Conservation (phyloP, 2,797 vertebrate species). For the Aplochiton taeniatus region DNA sequence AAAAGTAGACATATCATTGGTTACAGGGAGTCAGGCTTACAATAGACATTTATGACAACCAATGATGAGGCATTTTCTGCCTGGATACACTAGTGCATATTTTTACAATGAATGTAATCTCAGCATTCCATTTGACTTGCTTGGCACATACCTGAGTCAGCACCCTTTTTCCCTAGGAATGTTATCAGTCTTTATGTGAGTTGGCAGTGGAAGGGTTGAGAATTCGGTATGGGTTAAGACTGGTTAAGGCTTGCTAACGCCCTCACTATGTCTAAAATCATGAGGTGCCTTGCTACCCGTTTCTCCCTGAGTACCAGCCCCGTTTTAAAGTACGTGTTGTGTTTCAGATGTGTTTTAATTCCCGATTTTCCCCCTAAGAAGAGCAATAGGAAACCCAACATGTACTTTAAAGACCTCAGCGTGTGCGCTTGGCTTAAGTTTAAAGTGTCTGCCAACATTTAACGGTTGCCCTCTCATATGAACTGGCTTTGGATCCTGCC, state of each 20-base stretch:
- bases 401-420: conserved; percentile 5
- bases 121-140: conserved; percentile 39
- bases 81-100: background rate
- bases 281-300: too few relatives aligned
- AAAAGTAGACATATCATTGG: too few relatives aligned
- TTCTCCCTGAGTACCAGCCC: too few relatives aligned
- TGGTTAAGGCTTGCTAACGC: background rate
- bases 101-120: too few relatives aligned
- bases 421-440: conserved; percentile 13
- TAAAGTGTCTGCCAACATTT: conserved; percentile 18
- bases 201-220: conserved; percentile 15
- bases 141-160: conserved; percentile 33
- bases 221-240: conserved; percentile 1
- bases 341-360: conserved; percentile 6
- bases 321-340: too few relatives aligned
- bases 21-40: too few relatives aligned
- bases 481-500: conserved; percentile 24
- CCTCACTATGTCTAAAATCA: conserved; percentile 1
- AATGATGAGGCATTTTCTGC: background rate
- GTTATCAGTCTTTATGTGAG: conserved; percentile 19
- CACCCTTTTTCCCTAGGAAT: conserved; percentile 27
- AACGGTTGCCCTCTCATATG: conserved; percentile 14
- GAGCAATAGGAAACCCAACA: too few relatives aligned
- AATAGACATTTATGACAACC: background rate
- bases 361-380: too few relatives aligned